A percentile compares a stretch with the other conserved stretches of the same genome.
Conservation (phyloP, 2,797 vertebrate genomes). For the Gambelia wislizenii region DNA sequence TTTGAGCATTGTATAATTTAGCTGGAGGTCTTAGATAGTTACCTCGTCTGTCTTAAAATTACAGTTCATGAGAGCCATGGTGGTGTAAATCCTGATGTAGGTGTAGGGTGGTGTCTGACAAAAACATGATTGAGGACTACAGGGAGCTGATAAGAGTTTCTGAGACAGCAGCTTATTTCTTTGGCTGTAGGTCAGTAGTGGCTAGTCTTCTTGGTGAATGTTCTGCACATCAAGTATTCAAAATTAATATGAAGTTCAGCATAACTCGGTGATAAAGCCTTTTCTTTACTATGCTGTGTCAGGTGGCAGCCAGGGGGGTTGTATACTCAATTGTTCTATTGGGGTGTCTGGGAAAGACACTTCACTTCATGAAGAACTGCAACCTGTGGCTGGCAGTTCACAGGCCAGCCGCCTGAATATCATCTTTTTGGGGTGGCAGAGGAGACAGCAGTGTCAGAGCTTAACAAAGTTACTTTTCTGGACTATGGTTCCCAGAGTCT, state of each 20-base stretch:
- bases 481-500: not conserved
- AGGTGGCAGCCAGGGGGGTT: not conserved
- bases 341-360: too few relatives aligned
- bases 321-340: not conserved
- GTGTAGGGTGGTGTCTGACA: not conserved
- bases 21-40: constrained; percentile 8
- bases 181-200: not conserved
- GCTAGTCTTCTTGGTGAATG: too few relatives aligned
- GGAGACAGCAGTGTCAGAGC: not conserved
- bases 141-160: not conserved
- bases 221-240: not conserved
- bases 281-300: not conserved
- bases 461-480: not conserved
- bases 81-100: not conserved
- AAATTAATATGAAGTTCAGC: not conserved
- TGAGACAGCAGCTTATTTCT: not conserved
- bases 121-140: not conserved
- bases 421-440: too few relatives aligned
- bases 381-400: not conserved
- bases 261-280: not conserved
- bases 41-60: constrained; percentile 31
- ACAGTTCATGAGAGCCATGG: constrained; percentile 11
- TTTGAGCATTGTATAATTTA: constrained; percentile 45
- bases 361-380: not conserved
- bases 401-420: not conserved